These are phyloP conservation scores for Cistogaster globosa DNA, from an alignment of 2,888 invertebrate species.

Conservation along the genomic window DNA sequence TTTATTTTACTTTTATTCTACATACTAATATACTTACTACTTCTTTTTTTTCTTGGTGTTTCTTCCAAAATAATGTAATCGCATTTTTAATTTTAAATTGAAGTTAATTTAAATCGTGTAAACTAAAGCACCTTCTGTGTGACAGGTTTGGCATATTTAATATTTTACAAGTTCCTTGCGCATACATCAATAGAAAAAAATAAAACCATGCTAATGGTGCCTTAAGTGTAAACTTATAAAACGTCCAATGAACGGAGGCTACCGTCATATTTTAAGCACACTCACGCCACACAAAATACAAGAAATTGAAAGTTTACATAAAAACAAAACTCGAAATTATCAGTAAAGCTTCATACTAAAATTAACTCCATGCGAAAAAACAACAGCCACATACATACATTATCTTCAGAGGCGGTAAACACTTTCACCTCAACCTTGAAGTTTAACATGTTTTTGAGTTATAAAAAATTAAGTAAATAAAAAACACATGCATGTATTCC, in stretches of 20 bases:
- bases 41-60: too few species aligned
- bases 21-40: too few species aligned
- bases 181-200: not conserved
- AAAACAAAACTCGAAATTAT: conserved; percentile 43
- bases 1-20: too few species aligned
- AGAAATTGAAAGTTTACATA: not conserved
- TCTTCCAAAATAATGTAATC: too few species aligned
- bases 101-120: too few species aligned
- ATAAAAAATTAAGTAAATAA: not conserved
- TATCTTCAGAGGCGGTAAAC: conserved; percentile 69
- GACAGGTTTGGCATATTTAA: conserved; percentile 12
- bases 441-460: conserved; percentile 17
- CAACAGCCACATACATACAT: conserved; percentile 8
- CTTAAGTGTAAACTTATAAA: not conserved
- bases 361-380: conserved; percentile 32
- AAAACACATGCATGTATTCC: conserved; percentile 11
- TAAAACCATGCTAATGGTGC: conserved; percentile 38
- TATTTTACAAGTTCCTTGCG: conserved; percentile 41
- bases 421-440: conserved; percentile 75
- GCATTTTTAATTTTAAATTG: too few species aligned
- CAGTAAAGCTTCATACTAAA: conserved; percentile 51
- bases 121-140: too few species aligned
- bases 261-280: conserved; percentile 46
- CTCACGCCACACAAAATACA: not conserved
- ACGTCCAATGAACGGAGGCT: not conserved